Evolutionary conservation across 37 sponge, comb jelly and placozoan genomes (phyloP).

Genomic region (Theonella swinhoei): DNA sequence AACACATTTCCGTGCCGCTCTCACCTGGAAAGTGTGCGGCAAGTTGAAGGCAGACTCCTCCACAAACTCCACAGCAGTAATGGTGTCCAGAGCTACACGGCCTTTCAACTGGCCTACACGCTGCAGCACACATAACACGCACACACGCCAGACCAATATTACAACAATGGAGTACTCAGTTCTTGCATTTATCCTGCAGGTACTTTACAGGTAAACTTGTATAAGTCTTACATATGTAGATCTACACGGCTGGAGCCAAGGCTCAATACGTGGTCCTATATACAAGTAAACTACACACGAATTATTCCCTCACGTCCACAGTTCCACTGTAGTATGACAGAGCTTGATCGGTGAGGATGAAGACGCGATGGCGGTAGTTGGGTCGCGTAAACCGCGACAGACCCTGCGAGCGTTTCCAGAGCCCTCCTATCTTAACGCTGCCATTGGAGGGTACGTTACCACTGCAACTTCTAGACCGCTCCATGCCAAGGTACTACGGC

Average conservation of each 20-base stretch:
- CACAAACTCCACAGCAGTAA: conserved; percentile 80
- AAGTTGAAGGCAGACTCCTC: conserved; percentile 70
- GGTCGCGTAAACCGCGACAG: conserved; percentile 57
- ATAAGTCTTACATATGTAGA: no score
- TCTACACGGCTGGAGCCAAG: no score
- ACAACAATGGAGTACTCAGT: no score
- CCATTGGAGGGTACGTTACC: conserved; percentile 3
- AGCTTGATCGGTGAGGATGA: conserved; percentile 77
- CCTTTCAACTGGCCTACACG: conserved; percentile 69
- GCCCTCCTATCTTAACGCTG: conserved; percentile 69
- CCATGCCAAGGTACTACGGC: neutral
- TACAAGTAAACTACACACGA: no score
- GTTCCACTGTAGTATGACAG: conserved; percentile 74
- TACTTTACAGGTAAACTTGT: no score
- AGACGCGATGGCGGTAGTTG: conserved; percentile 80
- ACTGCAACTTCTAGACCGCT: neutral
- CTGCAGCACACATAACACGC: conserved; percentile 21
- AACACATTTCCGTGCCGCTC: no score
- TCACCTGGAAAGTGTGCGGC: conserved; percentile 80
- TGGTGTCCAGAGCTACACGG: conserved; percentile 43
- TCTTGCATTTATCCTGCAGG: no score
- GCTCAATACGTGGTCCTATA: no score
- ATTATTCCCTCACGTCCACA: conserved; percentile 63
- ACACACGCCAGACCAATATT: neutral
- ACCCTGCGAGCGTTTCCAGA: conserved; percentile 82